These are phyloP conservation scores for Pangasianodon gigas DNA, from an alignment of 2,113 vertebrate species.

Conservation along the genomic window DNA sequence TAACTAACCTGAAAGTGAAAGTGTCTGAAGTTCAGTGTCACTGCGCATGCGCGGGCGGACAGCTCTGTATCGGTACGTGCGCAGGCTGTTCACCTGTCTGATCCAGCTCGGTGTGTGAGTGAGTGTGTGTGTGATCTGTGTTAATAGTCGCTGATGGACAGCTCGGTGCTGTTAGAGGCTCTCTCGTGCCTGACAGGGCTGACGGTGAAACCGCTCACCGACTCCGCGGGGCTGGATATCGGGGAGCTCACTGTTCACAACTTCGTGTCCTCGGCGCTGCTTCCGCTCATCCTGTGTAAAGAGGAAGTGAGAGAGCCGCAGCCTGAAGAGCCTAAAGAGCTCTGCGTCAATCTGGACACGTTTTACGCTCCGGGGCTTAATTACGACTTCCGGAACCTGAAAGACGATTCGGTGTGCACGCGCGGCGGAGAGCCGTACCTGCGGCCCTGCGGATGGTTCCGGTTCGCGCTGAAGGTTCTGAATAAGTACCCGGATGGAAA, in stretches of 20 bases:
- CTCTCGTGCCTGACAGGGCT: slow-evolving; percentile 12
- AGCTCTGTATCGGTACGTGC: neutral
- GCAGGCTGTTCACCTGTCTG: neutral
- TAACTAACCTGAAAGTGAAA: slow-evolving; percentile 31
- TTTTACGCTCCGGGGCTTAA: slow-evolving; percentile 38
- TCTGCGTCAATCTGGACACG: slow-evolving; percentile 27
- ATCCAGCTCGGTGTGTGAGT: neutral
- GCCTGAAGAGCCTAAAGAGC: neutral
- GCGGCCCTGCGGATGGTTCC: slow-evolving; percentile 43
- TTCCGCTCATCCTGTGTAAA: slow-evolving; percentile 16
- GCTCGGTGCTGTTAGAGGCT: slow-evolving; percentile 24
- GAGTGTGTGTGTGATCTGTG: neutral
- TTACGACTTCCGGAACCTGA: slow-evolving; percentile 40
- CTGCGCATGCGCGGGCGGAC: neutral
- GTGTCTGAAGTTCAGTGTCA: no score
- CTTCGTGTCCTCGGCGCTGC: slow-evolving; percentile 25
- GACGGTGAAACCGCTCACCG: slow-evolving; percentile 8
- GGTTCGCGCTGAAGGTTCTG: slow-evolving; percentile 36
- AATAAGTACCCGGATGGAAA: slow-evolving; percentile 39
- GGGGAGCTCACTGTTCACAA: slow-evolving; percentile 15
- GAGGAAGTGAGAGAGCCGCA: no score
- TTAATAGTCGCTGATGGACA: neutral
- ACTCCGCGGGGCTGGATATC: neutral
- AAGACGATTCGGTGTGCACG: neutral
- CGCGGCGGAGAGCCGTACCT: slow-evolving; percentile 41